phyloP scores from a whole-genome alignment of 2,888 invertebrate species.

The Athalia rosae region DNA sequence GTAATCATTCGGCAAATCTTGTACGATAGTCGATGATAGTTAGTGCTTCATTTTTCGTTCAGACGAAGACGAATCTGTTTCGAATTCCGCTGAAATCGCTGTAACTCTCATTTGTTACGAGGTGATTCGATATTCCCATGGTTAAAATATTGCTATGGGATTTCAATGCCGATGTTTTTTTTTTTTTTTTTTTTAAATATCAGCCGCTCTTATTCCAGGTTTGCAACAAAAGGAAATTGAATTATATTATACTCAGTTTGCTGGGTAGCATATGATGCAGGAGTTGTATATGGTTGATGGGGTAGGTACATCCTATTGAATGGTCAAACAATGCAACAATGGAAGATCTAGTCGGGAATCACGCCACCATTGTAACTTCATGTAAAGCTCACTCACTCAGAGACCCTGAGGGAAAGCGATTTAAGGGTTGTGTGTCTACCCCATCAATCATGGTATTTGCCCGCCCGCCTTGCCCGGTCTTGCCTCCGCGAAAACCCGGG shows the following conservation, averaged over 20 bases:
- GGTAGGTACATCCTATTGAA: slow-evolving; percentile 50
- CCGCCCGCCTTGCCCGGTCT: slow-evolving; percentile 35
- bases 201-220: too few relatives aligned
- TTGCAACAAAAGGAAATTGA: too few relatives aligned
- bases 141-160: too few relatives aligned
- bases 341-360: slow-evolving; percentile 53
- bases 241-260: background rate
- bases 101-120: too few relatives aligned
- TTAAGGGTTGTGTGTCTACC: slow-evolving; percentile 62
- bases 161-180: too few relatives aligned
- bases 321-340: slow-evolving; percentile 55
- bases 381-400: slow-evolving; percentile 56
- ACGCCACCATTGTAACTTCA: slow-evolving; percentile 56
- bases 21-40: too few relatives aligned
- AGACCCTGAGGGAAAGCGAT: slow-evolving; percentile 47
- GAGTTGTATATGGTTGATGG: background rate
- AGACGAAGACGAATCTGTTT: too few relatives aligned
- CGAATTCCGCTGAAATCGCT: too few relatives aligned
- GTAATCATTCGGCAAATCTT: background rate
- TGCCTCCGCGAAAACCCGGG: too few relatives aligned
- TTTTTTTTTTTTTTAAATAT: too few relatives aligned
- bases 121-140: too few relatives aligned
- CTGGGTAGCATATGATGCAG: background rate
- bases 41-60: too few relatives aligned
- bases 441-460: slow-evolving; percentile 68